Evolutionary conservation across 2,797 vertebrate genomes (phyloP).

Genomic region (Typhlichthys subterraneus): DNA sequence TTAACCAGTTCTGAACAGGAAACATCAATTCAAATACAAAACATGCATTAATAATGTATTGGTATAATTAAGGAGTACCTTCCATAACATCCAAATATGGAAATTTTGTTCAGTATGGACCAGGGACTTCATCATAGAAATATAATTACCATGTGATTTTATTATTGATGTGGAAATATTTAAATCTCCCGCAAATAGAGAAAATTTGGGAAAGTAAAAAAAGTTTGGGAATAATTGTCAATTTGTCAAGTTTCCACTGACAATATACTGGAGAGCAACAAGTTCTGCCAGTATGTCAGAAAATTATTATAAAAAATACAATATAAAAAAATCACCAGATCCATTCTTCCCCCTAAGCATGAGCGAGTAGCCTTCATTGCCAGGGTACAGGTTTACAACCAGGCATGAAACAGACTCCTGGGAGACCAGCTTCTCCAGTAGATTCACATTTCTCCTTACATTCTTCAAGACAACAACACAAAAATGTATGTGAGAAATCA

Average conservation of each 20-base stretch:
- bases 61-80: too few species aligned
- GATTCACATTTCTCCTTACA: conserved; percentile 98
- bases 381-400: conserved; percentile 96
- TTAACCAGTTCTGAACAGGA: neutral
- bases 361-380: conserved; percentile 97
- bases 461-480: conserved; percentile 79
- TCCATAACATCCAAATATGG: too few species aligned
- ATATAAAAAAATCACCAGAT: conserved; percentile 82
- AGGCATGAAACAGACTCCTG: conserved; percentile 95
- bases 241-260: too few species aligned
- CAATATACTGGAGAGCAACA: too few species aligned
- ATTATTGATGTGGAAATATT: neutral
- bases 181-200: too few species aligned
- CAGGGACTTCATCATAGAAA: neutral
- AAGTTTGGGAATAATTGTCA: too few species aligned
- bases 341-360: conserved; percentile 99
- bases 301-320: too few species aligned
- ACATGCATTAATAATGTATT: too few species aligned
- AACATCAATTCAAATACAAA: neutral
- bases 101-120: too few species aligned
- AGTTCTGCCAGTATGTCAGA: too few species aligned
- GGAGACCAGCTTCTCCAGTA: conserved; percentile 97
- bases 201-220: too few species aligned
- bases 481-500: neutral
- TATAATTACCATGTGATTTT: neutral